Conservation (phyloP, 1,140 invertebrate genomes). For the Lucilia sericata region DNA sequence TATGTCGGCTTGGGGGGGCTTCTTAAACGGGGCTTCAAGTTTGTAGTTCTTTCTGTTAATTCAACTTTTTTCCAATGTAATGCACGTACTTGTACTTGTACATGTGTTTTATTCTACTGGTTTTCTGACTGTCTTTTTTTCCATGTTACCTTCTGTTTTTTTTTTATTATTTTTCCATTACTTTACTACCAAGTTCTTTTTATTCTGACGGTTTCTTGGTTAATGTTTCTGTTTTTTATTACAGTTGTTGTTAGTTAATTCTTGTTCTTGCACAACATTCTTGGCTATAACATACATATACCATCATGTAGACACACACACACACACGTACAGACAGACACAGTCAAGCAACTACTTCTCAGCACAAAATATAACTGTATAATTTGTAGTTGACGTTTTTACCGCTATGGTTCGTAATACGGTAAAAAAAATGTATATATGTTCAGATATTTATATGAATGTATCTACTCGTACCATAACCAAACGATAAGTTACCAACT, state of each 20-base stretch:
- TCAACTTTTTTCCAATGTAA: neutral
- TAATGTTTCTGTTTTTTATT: conserved; percentile 14
- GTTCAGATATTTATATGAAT: neutral
- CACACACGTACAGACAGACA: neutral
- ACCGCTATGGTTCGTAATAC: conserved; percentile 47
- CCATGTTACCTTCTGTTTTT: neutral
- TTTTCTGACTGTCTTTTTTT: neutral
- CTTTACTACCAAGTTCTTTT: conserved; percentile 2
- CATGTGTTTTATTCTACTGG: conserved; percentile 18
- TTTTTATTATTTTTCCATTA: neutral
- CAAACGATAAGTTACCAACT: neutral
- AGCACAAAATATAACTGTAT: conserved; percentile 41
- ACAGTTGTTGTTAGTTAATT: neutral
- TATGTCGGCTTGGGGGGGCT: neutral
- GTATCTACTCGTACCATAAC: neutral
- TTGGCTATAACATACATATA: conserved; percentile 12
- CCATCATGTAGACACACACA: neutral
- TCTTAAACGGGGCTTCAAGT: neutral
- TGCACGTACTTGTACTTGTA: neutral
- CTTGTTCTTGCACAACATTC: conserved; percentile 43
- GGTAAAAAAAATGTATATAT: conserved; percentile 28
- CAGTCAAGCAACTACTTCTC: neutral
- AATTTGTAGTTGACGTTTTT: conserved; percentile 47
- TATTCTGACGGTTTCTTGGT: neutral
- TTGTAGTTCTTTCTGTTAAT: conserved; percentile 6